phyloP scores from a whole-genome alignment of 2,888 invertebrate genomes.

The Apamea epomidion region DNA sequence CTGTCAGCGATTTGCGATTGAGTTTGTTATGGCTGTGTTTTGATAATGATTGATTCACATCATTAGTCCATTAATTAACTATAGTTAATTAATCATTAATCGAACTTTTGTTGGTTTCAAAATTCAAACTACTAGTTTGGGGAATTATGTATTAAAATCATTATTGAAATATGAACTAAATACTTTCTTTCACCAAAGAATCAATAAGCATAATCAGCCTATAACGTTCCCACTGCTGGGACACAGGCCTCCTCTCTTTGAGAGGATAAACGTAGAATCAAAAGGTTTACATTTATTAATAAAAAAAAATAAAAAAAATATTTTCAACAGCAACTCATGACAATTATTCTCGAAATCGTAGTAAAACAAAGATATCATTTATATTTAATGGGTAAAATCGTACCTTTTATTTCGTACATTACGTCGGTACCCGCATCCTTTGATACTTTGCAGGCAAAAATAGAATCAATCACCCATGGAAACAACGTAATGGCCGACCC shows the following conservation, averaged over 20 bases:
- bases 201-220: not conserved
- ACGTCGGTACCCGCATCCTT: slow-evolving; percentile 40
- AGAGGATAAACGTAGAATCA: not conserved
- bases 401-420: slow-evolving; percentile 16
- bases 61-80: not conserved
- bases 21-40: slow-evolving; percentile 28
- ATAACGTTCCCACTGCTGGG: not conserved
- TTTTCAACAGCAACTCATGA: not conserved
- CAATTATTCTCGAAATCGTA: not conserved
- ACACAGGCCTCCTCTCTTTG: not conserved
- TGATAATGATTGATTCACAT: slow-evolving; percentile 6
- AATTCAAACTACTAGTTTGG: not conserved
- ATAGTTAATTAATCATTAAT: not conserved
- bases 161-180: not conserved
- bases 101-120: not conserved
- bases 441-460: slow-evolving; percentile 56
- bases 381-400: slow-evolving; percentile 5
- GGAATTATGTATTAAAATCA: not conserved
- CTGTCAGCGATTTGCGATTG: slow-evolving; percentile 58
- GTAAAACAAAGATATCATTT: slow-evolving; percentile 28
- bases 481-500: slow-evolving; percentile 51
- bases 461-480: slow-evolving; percentile 57
- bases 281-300: not conserved
- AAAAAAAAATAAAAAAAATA: not conserved
- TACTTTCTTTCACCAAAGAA: not conserved